Evolutionary conservation across 2,113 vertebrate species (phyloP), one percentile per base, ranked within the genome.

Genomic region (Pituophis catenifer): DNA sequence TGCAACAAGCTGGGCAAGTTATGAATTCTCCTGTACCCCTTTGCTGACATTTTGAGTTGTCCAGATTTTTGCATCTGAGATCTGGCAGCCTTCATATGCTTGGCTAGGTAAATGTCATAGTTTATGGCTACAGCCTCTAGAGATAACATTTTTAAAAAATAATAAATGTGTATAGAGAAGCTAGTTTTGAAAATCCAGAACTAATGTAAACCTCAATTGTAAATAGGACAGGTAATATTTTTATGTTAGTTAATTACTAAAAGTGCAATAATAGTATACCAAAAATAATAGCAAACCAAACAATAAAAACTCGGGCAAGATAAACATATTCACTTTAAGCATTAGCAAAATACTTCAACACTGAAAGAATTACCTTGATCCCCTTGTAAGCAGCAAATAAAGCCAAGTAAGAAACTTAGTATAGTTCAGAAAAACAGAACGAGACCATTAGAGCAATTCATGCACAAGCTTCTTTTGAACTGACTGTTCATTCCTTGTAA

Each of bases 341-440:
- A 38, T 33, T 21, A 89, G 81, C 70, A 91, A 92, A 94, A 89
- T 53, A 94, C 62, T 89, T n/a, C 62, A 90, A 91, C 88, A 88
- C 92, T 97, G 33, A 96, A 93, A 97, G 94, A 95, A 92, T 98
- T 99, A 99, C 98, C 98, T 99, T 96, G 98, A 99, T 98, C 98
- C 98, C 98, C 98, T 98, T 98, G 98, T 89, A 97, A 97, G 98
- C 98, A 98, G 98, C 98, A 98, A 98, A 98, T 96, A 99, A 98
- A 98, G 97, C 96, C 98, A 98, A 98, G 97, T 97, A 95, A 98
- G 96, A 98, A 96, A 98, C 97, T 98, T 98, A 98, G 97, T 98
- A 97, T 85, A 96, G 93, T 97, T 97, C 93, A 97, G 93, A 95
- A 96, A 90, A 92, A 81, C 58, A 95, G 86, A 96, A 95, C 12